Evolutionary conservation across 2,797 vertebrate species (phyloP).

Genomic region (Nyctibius grandis): DNA sequence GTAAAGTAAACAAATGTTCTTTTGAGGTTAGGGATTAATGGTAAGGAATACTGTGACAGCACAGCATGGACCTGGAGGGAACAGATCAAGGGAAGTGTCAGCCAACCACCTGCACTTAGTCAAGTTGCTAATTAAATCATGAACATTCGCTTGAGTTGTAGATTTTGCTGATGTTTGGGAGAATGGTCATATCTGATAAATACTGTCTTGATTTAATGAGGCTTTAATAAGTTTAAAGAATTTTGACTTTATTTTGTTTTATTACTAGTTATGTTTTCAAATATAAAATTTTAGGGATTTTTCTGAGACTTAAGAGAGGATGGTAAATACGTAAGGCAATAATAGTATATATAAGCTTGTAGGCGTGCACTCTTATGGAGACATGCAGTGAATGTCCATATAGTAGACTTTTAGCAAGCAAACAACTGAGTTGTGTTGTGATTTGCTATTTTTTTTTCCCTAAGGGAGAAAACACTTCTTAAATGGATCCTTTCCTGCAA

Average conservation of each 20-base stretch:
- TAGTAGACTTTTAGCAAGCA: not conserved
- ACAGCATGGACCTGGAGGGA: constrained; percentile 35
- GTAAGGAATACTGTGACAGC: constrained; percentile 27
- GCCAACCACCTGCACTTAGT: constrained; percentile 37
- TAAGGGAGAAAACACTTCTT: not conserved
- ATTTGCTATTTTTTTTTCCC: not conserved
- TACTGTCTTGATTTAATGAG: constrained; percentile 62
- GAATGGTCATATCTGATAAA: constrained; percentile 47
- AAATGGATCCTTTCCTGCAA: not conserved
- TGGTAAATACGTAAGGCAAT: not conserved
- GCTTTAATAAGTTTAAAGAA: constrained; percentile 62
- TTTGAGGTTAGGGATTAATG: constrained; percentile 52
- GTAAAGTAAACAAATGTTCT: constrained; percentile 39
- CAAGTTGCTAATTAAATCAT: constrained; percentile 61
- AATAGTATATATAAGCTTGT: not conserved
- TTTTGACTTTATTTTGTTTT: constrained; percentile 57
- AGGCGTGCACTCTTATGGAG: not conserved
- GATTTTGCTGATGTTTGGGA: constrained; percentile 44
- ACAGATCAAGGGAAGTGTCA: constrained; percentile 47
- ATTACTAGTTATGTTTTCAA: constrained; percentile 1
- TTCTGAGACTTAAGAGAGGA: not conserved
- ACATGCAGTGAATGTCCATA: not conserved
- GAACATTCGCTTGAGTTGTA: constrained; percentile 27
- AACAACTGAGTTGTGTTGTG: not conserved
- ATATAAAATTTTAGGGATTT: constrained; percentile 34